These are phyloP conservation scores for Troides helena DNA, from an alignment of 2,888 invertebrate genomes.

Conservation along the genomic window DNA sequence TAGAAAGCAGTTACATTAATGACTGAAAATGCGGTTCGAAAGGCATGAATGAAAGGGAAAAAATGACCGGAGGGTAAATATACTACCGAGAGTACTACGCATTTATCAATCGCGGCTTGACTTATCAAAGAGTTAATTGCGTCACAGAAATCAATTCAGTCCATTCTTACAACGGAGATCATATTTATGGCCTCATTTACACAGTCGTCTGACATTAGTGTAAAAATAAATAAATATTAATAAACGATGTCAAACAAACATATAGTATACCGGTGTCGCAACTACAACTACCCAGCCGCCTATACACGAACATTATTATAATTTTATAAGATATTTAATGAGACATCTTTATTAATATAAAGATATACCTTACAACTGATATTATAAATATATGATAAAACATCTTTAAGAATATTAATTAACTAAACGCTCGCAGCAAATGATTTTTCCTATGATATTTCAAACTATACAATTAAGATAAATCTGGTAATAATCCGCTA, in stretches of 20 bases:
- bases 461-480: too few relatives aligned
- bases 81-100: slow-evolving; percentile 6
- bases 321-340: too few relatives aligned
- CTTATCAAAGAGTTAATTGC: slow-evolving; percentile 3
- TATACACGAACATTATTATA: too few relatives aligned
- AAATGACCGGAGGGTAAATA: slow-evolving; percentile 1
- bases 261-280: not conserved
- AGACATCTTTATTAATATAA: too few relatives aligned
- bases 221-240: slow-evolving; percentile 10
- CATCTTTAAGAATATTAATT: too few relatives aligned
- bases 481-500: not conserved
- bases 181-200: slow-evolving; percentile 7
- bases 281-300: too few relatives aligned
- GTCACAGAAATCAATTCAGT: slow-evolving; percentile 7
- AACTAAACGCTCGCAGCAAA: too few relatives aligned
- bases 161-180: not conserved
- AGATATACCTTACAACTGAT: too few relatives aligned
- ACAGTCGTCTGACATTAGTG: not conserved
- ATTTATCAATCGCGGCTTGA: slow-evolving; percentile 1
- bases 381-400: too few relatives aligned
- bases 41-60: not conserved
- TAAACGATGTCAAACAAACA: not conserved
- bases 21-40: too few relatives aligned
- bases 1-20: too few relatives aligned
- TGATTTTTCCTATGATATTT: too few relatives aligned